These are phyloP conservation scores for Tolypeutes matacus DNA, from an alignment of 2,797 vertebrate species.

Conservation along the genomic window DNA sequence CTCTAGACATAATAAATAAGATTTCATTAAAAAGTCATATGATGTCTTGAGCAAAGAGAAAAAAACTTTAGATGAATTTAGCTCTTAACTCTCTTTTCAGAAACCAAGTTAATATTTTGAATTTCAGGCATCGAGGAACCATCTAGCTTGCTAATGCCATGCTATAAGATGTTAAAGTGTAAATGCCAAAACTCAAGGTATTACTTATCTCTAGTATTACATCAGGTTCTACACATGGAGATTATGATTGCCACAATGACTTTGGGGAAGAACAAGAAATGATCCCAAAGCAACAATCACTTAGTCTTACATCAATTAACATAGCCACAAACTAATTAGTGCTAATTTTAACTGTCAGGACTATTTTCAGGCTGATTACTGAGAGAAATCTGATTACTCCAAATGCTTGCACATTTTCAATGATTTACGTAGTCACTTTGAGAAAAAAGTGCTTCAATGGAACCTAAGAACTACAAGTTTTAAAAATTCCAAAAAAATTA, in stretches of 20 bases:
- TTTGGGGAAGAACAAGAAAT: background rate
- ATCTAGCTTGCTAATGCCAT: background rate
- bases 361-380: slow-evolving; percentile 38
- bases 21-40: slow-evolving; percentile 32
- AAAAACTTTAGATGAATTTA: background rate
- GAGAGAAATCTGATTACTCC: slow-evolving; percentile 33
- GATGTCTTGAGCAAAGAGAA: slow-evolving; percentile 39
- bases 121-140: background rate
- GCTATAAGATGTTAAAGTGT: background rate
- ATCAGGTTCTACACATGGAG: background rate
- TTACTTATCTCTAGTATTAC: background rate
- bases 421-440: slow-evolving; percentile 42
- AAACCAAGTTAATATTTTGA: slow-evolving; percentile 31
- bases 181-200: background rate
- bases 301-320: slow-evolving; percentile 47
- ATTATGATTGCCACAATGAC: slow-evolving; percentile 11
- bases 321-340: slow-evolving; percentile 53
- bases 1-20: slow-evolving; percentile 21
- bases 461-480: slow-evolving; percentile 11
- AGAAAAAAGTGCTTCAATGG: background rate
- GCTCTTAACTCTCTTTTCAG: background rate
- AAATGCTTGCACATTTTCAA: background rate
- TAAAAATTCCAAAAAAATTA: background rate
- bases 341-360: slow-evolving; percentile 42
- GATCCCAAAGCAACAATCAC: slow-evolving; percentile 39